phyloP scores from a whole-genome alignment of 2,888 invertebrate species.

The Dryadula phaetusa region DNA sequence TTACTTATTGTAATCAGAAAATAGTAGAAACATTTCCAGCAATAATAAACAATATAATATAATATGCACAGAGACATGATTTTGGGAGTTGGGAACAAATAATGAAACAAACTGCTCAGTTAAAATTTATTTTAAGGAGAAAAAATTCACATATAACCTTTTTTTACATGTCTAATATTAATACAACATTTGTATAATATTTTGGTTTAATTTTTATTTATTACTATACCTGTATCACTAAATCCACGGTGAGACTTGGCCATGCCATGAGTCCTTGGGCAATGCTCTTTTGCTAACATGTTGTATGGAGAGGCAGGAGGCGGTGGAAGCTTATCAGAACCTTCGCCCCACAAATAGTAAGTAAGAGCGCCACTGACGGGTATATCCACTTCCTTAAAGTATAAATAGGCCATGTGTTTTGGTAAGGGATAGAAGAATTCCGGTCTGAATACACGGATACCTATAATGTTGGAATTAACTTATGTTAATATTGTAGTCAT shows the following conservation, averaged over 20 bases:
- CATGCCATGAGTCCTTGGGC: conserved; percentile 50
- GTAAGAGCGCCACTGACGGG: conserved; percentile 57
- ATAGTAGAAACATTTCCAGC: no score
- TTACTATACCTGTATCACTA: no score
- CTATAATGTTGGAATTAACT: conserved; percentile 53
- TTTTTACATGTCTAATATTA: no score
- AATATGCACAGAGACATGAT: no score
- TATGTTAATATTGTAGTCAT: background rate
- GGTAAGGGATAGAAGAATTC: conserved; percentile 87
- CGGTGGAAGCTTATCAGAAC: conserved; percentile 44
- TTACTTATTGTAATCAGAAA: no score
- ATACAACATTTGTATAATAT: no score
- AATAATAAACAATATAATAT: no score
- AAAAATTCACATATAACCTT: no score
- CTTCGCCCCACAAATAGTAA: conserved; percentile 59
- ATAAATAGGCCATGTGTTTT: conserved; percentile 85
- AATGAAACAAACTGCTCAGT: background rate
- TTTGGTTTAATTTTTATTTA: no score
- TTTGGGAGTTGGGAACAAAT: no score
- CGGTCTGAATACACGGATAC: conserved; percentile 86
- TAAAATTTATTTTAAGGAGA: background rate
- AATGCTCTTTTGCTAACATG: conserved; percentile 47
- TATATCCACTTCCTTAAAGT: conserved; percentile 79
- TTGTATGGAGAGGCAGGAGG: conserved; percentile 46
- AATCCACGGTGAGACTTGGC: background rate